Base-by-base conservation (phyloP, 2,113 vertebrate species). In the Leucoraja erinaceus region DNA sequence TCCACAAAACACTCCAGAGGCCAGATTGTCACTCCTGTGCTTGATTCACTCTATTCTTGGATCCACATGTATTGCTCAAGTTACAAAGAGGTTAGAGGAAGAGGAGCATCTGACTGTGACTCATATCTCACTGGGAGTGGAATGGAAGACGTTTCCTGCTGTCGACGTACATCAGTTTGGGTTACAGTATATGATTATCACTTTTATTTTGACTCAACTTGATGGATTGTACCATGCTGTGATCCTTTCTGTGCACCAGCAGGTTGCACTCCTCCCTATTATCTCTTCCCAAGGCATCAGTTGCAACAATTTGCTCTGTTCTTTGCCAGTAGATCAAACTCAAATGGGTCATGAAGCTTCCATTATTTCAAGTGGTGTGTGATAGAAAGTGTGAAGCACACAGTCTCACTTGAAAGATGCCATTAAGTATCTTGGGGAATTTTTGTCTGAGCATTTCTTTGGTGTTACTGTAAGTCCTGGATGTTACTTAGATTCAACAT, bases 181-280 rank as follows among this genome's bases (percentile, higher is more conserved):
- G 63, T 63, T 59, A 18, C 56, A 88, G 83, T 61, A 3, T 88
- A 88, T 63, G 83, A 88, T 88, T 88, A 88, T 84, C 83, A 28
- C 59, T 88, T 88, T 63, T 88, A 28, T 28, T 66, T 88, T 59
- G 83, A n/a, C 31, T 11, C n/a, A 6, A 7, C 59, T 16, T 88
- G 83, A 88, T 63, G 59, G 83, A 88, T 88, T 59, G 83, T 88
- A 11, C 59, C 83, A 25, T 88, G 83, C 83, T 88, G 59, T 0
- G n/a, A 16, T 14, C 28, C 83, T 63, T 88, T 63, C 83, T 63
- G 0, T 63, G 83, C 28, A 63, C 22, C 25, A 86, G 3, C n/a
- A 88, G 28, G n/a, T 63, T 66, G 63, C 59, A 66, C 61, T 31
- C 83, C 83, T 88, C 59, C n/a, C 31, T 66, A 88, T 88, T 88